These are phyloP conservation scores for Enteromius trimaculatus DNA, from an alignment of 2,797 vertebrate genomes.

Conservation along the genomic window DNA sequence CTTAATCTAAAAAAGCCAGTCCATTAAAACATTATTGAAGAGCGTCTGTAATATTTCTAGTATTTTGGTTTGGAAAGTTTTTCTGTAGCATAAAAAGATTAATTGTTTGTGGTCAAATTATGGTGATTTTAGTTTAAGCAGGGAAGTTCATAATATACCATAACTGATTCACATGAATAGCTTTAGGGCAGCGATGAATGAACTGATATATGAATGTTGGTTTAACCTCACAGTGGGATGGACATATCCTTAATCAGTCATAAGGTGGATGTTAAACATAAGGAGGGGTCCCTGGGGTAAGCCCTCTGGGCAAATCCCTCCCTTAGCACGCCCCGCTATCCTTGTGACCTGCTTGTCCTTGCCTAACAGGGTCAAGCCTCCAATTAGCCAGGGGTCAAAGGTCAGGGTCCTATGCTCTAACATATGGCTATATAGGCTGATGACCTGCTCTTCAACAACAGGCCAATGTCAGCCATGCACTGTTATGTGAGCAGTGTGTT, in stretches of 20 bases:
- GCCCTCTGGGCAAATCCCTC: slow-evolving; percentile 54
- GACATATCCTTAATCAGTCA: slow-evolving; percentile 59
- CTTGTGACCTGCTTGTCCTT: slow-evolving; percentile 59
- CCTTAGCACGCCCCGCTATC: slow-evolving; percentile 45
- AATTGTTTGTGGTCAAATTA: slow-evolving; percentile 1
- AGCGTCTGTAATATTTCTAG: not conserved
- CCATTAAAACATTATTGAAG: not conserved
- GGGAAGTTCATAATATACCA: slow-evolving; percentile 14
- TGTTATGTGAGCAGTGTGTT: not conserved
- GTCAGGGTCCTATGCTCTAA: slow-evolving; percentile 54
- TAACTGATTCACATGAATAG: slow-evolving; percentile 40
- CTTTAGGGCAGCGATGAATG: slow-evolving; percentile 42
- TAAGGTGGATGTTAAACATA: slow-evolving; percentile 60
- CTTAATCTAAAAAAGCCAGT: not conserved
- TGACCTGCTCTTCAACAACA: slow-evolving; percentile 47
- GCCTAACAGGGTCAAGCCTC: slow-evolving; percentile 61
- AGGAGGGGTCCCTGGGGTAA: slow-evolving; percentile 57
- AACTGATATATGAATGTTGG: slow-evolving; percentile 53
- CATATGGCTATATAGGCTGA: slow-evolving; percentile 52
- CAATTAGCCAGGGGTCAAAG: slow-evolving; percentile 62
- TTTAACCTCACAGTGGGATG: slow-evolving; percentile 56
- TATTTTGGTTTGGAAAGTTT: not conserved
- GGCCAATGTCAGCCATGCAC: slow-evolving; percentile 44
- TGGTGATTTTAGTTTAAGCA: not conserved
- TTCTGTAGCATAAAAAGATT: not conserved